These are phyloP conservation scores for Myotis yumanensis DNA, from an alignment of 2,113 vertebrate genomes.

Conservation along the genomic window DNA sequence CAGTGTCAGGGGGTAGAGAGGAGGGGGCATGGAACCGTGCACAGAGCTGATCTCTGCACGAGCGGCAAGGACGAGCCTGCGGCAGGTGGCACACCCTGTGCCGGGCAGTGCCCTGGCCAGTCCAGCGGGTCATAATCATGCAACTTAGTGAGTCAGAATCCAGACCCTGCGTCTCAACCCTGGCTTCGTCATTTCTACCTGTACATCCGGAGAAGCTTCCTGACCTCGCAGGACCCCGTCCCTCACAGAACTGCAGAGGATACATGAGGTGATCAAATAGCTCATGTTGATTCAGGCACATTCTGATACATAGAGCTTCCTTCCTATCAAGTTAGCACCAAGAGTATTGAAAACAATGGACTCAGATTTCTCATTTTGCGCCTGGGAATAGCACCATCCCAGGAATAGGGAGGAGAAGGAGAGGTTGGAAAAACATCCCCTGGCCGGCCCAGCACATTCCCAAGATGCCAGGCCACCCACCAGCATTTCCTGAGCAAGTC, in stretches of 20 bases:
- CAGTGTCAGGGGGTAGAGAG: too few relatives aligned
- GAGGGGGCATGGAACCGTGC: not conserved
- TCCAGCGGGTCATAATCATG: not conserved
- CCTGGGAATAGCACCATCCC: conserved; percentile 46
- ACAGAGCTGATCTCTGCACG: rapidly evolving
- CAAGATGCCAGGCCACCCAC: conserved; percentile 66
- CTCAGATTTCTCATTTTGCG: not conserved
- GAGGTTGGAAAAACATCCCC: conserved; percentile 70
- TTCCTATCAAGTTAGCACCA: too few relatives aligned
- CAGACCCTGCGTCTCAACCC: not conserved
- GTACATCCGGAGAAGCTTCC: not conserved
- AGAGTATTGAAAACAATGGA: not conserved
- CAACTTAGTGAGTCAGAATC: not conserved
- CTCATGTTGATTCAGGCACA: not conserved
- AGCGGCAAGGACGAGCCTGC: not conserved
- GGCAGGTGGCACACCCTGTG: not conserved
- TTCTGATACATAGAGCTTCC: not conserved
- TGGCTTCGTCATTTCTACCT: not conserved
- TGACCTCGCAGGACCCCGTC: not conserved
- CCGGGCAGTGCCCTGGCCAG: not conserved
- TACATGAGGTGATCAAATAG: not conserved
- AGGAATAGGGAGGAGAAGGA: conserved; percentile 65
- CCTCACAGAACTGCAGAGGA: not conserved
- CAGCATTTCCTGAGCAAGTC: conserved; percentile 57
- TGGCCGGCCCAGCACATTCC: conserved; percentile 61